Percentiles rank a stretch among this genome's conserved stretches.
phyloP scores from a whole-genome alignment of 2,797 vertebrate genomes.

The Ptychobarbus kaznakovi region DNA sequence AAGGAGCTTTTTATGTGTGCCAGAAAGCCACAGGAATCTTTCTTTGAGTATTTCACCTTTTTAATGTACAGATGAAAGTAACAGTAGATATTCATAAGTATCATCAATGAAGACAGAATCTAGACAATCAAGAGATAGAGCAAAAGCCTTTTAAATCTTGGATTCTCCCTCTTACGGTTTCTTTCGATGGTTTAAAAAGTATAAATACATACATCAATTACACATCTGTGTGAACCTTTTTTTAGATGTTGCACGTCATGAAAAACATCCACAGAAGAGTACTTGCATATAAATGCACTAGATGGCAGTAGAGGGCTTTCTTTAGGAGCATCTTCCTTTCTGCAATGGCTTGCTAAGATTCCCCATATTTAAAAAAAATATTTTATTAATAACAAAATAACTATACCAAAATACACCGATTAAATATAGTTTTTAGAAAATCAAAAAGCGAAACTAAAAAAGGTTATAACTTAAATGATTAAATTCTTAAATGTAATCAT shows the following conservation, averaged over 20 bases:
- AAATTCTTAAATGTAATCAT: not conserved
- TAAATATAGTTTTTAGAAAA: not conserved
- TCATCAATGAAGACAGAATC: not conserved
- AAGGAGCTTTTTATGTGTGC: conserved; percentile 64
- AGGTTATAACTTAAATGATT: not conserved
- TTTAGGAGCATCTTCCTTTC: too few species aligned
- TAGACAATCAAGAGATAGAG: too few species aligned
- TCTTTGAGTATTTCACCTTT: conserved; percentile 46
- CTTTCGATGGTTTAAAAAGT: not conserved
- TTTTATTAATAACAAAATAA: not conserved
- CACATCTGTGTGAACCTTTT: not conserved
- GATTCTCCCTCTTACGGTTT: not conserved
- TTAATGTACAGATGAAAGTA: conserved; percentile 57
- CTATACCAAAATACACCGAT: not conserved
- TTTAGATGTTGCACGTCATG: not conserved
- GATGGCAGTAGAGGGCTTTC: conserved; percentile 47
- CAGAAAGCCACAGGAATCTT: conserved; percentile 66
- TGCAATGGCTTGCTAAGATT: not conserved
- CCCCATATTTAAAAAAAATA: too few species aligned
- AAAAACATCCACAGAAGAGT: not conserved
- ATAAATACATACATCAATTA: not conserved
- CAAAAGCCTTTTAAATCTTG: not conserved
- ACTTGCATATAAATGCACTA: conserved; percentile 14
- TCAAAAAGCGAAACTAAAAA: not conserved
- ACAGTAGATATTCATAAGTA: not conserved